phyloP scores from a whole-genome alignment of 2,797 vertebrate species.

The Macropus fuliginosus region DNA sequence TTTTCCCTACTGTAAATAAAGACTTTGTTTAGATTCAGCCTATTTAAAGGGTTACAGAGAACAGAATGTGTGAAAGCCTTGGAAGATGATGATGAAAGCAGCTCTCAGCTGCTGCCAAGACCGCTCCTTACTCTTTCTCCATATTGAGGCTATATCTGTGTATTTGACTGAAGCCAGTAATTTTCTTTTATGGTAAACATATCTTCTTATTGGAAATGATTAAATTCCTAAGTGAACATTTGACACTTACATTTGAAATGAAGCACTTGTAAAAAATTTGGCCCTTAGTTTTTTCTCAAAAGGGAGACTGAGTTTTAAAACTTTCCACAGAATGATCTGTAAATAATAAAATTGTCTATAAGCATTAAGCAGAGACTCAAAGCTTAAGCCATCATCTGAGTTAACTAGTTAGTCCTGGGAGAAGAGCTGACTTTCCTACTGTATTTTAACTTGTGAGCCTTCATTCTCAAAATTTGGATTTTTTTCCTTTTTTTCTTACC shows the following conservation, averaged over 20 bases:
- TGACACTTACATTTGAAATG: slow-evolving; percentile 31
- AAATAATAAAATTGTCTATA: slow-evolving; percentile 31
- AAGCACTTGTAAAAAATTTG: slow-evolving; percentile 26
- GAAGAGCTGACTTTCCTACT: slow-evolving; percentile 15
- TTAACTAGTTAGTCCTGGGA: neutral
- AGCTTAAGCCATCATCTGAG: neutral
- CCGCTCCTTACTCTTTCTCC: slow-evolving; percentile 45
- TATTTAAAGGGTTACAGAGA: neutral
- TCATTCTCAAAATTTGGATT: slow-evolving; percentile 9
- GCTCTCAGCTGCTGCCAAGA: slow-evolving; percentile 12
- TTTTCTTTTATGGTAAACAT: slow-evolving; percentile 1
- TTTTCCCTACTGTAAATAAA: neutral
- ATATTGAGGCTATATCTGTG: slow-evolving; percentile 13
- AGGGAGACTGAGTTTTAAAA: slow-evolving; percentile 8
- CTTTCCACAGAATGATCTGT: neutral
- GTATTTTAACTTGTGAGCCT: slow-evolving; percentile 12
- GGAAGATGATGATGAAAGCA: slow-evolving; percentile 24
- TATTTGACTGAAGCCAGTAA: slow-evolving; percentile 22
- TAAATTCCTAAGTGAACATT: slow-evolving; percentile 21
- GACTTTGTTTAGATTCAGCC: neutral
- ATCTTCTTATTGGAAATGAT: slow-evolving; percentile 42
- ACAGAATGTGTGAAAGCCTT: slow-evolving; percentile 3
- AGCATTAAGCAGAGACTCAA: slow-evolving; percentile 21
- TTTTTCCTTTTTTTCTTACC: neutral
- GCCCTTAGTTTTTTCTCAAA: slow-evolving; percentile 21